Percentiles rank a stretch among this genome's conserved stretches.
Conservation (phyloP, 2,797 vertebrate species). For the Rhabdomys pumilio region DNA sequence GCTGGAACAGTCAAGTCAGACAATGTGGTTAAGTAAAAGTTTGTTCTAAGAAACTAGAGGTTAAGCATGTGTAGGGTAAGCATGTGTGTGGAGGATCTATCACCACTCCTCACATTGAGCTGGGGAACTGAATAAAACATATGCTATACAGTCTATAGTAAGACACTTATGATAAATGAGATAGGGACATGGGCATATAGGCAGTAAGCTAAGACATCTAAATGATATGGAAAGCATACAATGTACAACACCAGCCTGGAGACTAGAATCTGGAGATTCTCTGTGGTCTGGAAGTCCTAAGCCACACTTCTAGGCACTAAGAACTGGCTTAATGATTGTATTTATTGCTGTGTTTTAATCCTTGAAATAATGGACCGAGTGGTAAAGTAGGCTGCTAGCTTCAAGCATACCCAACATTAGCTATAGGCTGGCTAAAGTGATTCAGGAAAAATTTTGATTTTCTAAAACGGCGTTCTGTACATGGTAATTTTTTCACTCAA, state of each 20-base stretch:
- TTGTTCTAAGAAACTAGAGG: background rate
- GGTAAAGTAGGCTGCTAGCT: background rate
- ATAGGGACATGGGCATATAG: background rate
- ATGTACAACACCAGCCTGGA: background rate
- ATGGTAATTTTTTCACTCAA: slow-evolving; percentile 38
- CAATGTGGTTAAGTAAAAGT: background rate
- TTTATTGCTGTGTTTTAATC: background rate
- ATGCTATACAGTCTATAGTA: background rate
- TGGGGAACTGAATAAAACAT: background rate
- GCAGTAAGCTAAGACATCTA: background rate
- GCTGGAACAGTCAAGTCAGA: no score
- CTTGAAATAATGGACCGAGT: background rate
- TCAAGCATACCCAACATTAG: background rate
- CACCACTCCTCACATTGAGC: background rate
- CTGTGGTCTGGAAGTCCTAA: background rate
- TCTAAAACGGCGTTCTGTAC: background rate
- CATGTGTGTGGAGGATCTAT: background rate
- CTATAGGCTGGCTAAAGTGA: background rate
- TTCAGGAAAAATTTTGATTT: background rate
- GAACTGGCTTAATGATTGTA: background rate
- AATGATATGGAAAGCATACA: background rate
- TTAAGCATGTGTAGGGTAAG: no score
- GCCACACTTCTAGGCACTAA: background rate
- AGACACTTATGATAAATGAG: background rate
- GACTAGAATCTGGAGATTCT: background rate